Evolutionary conservation across 2,888 invertebrate genomes (phyloP).

Genomic region (Drosophila koepferae): DNA sequence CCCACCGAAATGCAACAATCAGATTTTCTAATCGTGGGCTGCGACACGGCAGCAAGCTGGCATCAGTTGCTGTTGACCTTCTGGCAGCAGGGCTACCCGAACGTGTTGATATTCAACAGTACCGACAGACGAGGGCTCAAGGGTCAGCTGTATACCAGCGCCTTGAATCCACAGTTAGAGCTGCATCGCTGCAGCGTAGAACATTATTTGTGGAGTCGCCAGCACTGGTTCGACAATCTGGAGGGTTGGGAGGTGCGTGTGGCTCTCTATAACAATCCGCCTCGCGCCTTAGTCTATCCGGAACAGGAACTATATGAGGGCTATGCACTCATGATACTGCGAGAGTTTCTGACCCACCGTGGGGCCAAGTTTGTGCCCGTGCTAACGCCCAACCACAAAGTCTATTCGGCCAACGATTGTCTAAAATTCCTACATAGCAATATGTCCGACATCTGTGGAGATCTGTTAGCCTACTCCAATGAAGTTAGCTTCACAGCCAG

Average conservation of each 20-base stretch:
- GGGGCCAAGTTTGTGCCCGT: conserved; percentile 45
- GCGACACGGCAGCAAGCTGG: conserved; percentile 29
- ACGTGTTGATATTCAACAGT: conserved; percentile 51
- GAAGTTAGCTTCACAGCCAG: conserved; percentile 41
- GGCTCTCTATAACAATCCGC: conserved; percentile 59
- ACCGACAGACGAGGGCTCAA: background rate
- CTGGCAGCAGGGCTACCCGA: conserved; percentile 51
- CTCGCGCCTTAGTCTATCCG: conserved; percentile 55
- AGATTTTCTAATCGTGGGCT: conserved; percentile 46
- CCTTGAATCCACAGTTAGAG: conserved; percentile 28
- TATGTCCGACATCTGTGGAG: conserved; percentile 49
- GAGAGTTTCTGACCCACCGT: conserved; percentile 39
- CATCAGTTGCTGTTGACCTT: conserved; percentile 20
- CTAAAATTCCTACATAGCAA: conserved; percentile 9
- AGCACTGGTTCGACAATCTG: conserved; percentile 56
- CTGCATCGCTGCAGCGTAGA: conserved; percentile 28
- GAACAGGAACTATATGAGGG: conserved; percentile 46
- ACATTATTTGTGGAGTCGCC: conserved; percentile 42
- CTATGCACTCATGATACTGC: conserved; percentile 47
- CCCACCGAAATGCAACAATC: conserved; percentile 39
- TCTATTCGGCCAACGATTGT: conserved; percentile 51
- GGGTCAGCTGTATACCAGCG: conserved; percentile 26
- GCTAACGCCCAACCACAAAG: conserved; percentile 20
- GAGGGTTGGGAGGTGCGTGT: conserved; percentile 52
- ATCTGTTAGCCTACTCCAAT: conserved; percentile 38